These are phyloP conservation scores for Hartigia nigra DNA, from an alignment of 2,888 invertebrate genomes.

Conservation along the genomic window DNA sequence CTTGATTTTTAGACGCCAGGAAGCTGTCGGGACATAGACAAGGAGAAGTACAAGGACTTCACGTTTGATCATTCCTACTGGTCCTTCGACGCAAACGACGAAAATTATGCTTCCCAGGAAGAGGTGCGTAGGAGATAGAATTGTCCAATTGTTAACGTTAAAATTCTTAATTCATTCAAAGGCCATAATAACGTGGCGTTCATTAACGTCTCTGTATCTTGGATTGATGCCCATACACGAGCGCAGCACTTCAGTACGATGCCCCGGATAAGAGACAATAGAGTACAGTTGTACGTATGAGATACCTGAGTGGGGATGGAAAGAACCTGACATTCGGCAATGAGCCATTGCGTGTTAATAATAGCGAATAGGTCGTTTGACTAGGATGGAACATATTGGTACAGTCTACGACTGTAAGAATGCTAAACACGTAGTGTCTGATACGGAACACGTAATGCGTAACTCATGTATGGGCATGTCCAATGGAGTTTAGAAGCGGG, in stretches of 20 bases:
- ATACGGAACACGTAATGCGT: not conserved
- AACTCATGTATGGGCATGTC: not conserved
- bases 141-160: not conserved
- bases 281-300: not conserved
- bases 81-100: constrained; percentile 79
- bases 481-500: not conserved
- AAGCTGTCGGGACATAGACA: constrained; percentile 70
- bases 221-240: not conserved
- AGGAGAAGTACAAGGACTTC: constrained; percentile 84
- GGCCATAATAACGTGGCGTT: not conserved
- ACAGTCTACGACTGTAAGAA: not conserved
- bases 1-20: constrained; percentile 63
- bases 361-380: not conserved
- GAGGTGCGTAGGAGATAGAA: constrained; percentile 68
- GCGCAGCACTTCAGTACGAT: not conserved
- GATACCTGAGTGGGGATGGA: not conserved
- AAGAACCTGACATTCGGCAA: constrained; percentile 1
- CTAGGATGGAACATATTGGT: not conserved
- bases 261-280: not conserved
- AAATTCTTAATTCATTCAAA: not conserved
- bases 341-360: not conserved
- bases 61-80: constrained; percentile 92
- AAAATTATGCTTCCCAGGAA: constrained; percentile 83
- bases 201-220: not conserved
- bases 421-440: not conserved